Evolutionary conservation across 2,113 vertebrate genomes (phyloP).

Genomic region (Chauna torquata): DNA sequence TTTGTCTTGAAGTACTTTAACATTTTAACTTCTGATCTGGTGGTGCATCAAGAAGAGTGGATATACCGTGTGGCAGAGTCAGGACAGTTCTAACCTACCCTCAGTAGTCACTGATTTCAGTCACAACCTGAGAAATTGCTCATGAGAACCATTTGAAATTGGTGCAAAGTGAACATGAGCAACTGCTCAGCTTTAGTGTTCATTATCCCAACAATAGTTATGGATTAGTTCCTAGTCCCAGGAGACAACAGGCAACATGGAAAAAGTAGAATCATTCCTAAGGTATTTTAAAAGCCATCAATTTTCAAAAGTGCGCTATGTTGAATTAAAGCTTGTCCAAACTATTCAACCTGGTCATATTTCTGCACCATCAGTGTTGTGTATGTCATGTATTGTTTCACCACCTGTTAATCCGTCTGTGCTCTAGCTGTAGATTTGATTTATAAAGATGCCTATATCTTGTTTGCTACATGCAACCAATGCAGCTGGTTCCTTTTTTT

Average conservation of each 20-base stretch:
- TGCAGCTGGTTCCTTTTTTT: not conserved
- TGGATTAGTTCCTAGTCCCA: not conserved
- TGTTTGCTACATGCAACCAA: not conserved
- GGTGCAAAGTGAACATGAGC: not conserved
- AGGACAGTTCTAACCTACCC: not conserved
- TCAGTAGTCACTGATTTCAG: not conserved
- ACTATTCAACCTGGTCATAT: constrained; percentile 18
- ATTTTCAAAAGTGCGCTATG: not conserved
- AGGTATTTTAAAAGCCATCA: constrained; percentile 11
- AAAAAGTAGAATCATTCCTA: not conserved
- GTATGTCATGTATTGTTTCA: constrained; percentile 3
- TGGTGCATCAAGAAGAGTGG: not conserved
- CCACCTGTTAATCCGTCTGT: constrained; percentile 58
- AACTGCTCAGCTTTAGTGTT: not conserved
- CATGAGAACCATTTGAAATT: not conserved
- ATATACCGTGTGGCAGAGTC: not conserved
- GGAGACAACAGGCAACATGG: not conserved
- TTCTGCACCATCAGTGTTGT: not conserved
- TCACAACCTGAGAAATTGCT: not conserved
- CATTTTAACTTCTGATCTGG: not conserved
- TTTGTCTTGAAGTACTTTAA: fast-evolving
- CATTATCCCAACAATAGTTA: not conserved
- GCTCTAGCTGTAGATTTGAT: not conserved
- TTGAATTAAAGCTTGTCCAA: constrained; percentile 36
- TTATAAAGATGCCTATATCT: not conserved